Evolutionary conservation across 2,113 vertebrate species (phyloP).

Genomic region (Pituophis catenifer): DNA sequence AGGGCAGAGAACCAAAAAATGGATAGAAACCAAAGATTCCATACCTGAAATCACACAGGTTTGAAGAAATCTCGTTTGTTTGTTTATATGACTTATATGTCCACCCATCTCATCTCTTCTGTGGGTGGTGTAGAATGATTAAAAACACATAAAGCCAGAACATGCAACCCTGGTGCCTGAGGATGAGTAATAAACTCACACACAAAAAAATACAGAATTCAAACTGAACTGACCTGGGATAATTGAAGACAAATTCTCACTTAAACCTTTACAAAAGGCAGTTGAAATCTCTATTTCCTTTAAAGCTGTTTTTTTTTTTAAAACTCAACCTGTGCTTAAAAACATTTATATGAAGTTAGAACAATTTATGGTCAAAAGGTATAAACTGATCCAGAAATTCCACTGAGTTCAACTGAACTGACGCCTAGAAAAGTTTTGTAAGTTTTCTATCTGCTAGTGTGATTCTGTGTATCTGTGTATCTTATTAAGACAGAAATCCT

Average conservation of each 20-base stretch:
- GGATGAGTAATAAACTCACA: not conserved
- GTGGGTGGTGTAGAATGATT: too few relatives aligned
- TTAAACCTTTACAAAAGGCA: not conserved
- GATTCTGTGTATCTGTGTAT: not conserved
- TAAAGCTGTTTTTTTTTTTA: not conserved
- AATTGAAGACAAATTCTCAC: not conserved
- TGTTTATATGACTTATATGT: too few relatives aligned
- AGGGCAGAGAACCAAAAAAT: not conserved
- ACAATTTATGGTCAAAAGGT: not conserved
- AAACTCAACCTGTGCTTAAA: not conserved
- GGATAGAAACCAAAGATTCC: not conserved
- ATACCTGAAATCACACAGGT: too few relatives aligned
- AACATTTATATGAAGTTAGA: not conserved
- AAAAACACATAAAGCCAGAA: not conserved
- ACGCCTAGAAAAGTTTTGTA: not conserved
- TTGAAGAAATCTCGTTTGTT: too few relatives aligned
- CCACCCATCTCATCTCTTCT: too few relatives aligned
- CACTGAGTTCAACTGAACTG: not conserved
- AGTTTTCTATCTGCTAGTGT: not conserved
- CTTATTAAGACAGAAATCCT: not conserved
- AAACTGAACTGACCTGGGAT: not conserved
- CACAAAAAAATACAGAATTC: not conserved
- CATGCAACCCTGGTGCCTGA: too few relatives aligned
- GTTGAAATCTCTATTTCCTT: not conserved
- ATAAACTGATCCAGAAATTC: not conserved